These are phyloP conservation scores for Holocentrus rufus DNA, from an alignment of 2,797 vertebrate genomes.

Conservation along the genomic window DNA sequence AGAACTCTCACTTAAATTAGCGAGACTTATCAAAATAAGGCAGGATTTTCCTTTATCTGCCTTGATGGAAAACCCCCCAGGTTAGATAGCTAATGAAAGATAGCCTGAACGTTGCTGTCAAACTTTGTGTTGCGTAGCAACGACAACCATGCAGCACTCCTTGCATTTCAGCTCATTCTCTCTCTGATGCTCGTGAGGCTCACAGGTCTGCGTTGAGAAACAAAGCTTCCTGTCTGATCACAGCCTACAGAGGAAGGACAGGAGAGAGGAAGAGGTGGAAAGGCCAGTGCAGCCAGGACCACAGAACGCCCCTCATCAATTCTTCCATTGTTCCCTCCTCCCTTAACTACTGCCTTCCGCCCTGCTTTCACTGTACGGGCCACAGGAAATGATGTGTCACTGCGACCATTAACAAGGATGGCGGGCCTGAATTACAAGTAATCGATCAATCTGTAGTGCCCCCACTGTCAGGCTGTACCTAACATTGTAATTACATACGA, in stretches of 20 bases:
- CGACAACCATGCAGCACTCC: no score
- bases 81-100: no score
- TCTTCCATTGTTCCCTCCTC: slow-evolving; percentile 13
- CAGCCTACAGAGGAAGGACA: slow-evolving; percentile 19
- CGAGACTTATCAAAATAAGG: no score
- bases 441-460: slow-evolving; percentile 45
- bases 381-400: slow-evolving; percentile 32
- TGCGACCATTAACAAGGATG: slow-evolving; percentile 46
- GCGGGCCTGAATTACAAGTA: slow-evolving; percentile 41
- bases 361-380: slow-evolving; percentile 31
- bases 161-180: no score
- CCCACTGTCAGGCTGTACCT: slow-evolving; percentile 29
- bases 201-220: slow-evolving; percentile 1
- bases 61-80: no score
- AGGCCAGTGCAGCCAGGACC: slow-evolving; percentile 21
- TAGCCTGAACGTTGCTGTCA: no score
- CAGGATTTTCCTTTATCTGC: no score
- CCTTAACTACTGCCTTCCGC: neutral
- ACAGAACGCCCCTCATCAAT: slow-evolving; percentile 7
- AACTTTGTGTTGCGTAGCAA: no score
- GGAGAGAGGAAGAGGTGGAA: neutral
- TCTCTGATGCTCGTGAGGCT: no score
- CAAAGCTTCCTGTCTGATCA: slow-evolving; percentile 32
- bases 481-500: slow-evolving; percentile 64
- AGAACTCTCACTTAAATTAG: no score